These are phyloP conservation scores for Rambutsinella grinnellia DNA, from an alignment of 2,888 invertebrate species.

Conservation along the genomic window DNA sequence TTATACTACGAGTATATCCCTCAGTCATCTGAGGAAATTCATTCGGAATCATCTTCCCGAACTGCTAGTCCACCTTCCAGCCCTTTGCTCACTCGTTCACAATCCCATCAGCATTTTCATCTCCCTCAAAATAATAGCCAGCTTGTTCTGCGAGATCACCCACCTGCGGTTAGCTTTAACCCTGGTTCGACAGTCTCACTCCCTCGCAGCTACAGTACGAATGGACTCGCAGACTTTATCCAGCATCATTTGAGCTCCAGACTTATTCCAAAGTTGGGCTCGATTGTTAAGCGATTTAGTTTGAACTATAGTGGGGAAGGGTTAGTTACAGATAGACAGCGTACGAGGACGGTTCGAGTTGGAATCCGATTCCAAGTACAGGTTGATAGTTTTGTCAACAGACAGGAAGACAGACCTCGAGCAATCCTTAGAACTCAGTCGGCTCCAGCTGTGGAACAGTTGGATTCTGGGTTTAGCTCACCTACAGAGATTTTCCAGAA, in stretches of 20 bases:
- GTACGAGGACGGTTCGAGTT: slow-evolving; percentile 52
- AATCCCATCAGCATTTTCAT: slow-evolving; percentile 2
- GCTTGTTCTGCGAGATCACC: slow-evolving; percentile 20
- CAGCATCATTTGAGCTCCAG: slow-evolving; percentile 18
- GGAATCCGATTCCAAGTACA: slow-evolving; percentile 61
- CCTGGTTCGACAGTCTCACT: not conserved
- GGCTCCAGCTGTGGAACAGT: slow-evolving; percentile 32
- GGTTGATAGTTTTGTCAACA: slow-evolving; percentile 55
- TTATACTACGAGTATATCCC: slow-evolving; percentile 24
- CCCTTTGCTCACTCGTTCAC: not conserved
- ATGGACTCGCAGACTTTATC: slow-evolving; percentile 24
- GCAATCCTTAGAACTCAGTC: slow-evolving; percentile 40
- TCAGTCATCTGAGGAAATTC: not conserved
- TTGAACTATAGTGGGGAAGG: slow-evolving; percentile 58
- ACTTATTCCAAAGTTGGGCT: slow-evolving; percentile 52
- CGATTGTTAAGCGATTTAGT: slow-evolving; percentile 59
- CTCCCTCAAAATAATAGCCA: slow-evolving; percentile 5
- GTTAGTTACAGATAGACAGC: slow-evolving; percentile 51
- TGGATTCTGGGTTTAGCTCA: slow-evolving; percentile 25
- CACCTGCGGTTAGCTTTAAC: not conserved
- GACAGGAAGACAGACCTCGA: slow-evolving; percentile 19
- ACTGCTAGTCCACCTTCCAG: not conserved
- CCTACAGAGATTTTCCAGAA: slow-evolving; percentile 25
- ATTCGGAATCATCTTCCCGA: not conserved
- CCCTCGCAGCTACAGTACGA: not conserved